Base-by-base conservation (phyloP, 1,140 invertebrate genomes). In the Megalopta genalis region DNA sequence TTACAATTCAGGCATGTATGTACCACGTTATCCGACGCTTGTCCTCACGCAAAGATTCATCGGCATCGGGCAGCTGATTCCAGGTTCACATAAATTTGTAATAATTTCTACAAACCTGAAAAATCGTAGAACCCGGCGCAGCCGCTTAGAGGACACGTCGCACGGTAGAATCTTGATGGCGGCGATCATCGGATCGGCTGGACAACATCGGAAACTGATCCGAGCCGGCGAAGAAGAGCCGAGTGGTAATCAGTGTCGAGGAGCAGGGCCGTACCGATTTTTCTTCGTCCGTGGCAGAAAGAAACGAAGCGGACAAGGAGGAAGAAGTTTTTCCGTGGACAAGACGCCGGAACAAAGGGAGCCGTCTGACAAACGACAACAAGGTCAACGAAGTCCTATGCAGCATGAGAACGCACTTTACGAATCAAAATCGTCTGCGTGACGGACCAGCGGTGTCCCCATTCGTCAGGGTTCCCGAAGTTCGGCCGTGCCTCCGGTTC, bases 321-420 rank as follows among this genome's bases (percentile, higher is more conserved):
- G 32, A n/a, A 14, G 2, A 39, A 64, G 62, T 39, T 39, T 39
- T 27, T 16, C 60, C 62, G 7, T 37, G 5, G 60, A 37, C 12
- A 39, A 32, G 18, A 9, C 21, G 32, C 32, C 16, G 18, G 32
- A 49, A 21, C 23, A 37, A 73, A 69, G 54, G 12, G 18, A 52
- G 49, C 14, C 18, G 16, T 23, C 66, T 84, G 84, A 84, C 71
- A 86, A 86, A 86, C 78, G 83, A 78, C 74, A 66, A 85, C 83
- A 85, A 75, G 79, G 81, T 67, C 65, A 54, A 69, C 4, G 74
- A 57, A 80, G 77, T 77, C 77, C 64, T 63, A 9, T 68, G 65
- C 70, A 83, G 84, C 85, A 86, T 54, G 85, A 64, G 81, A 86
- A 86, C 64, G 85, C 85, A 86, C 85, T 86, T 86, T 83, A 73